Base-by-base conservation (phyloP, 1,140 invertebrate genomes). In the Atta texana region DNA sequence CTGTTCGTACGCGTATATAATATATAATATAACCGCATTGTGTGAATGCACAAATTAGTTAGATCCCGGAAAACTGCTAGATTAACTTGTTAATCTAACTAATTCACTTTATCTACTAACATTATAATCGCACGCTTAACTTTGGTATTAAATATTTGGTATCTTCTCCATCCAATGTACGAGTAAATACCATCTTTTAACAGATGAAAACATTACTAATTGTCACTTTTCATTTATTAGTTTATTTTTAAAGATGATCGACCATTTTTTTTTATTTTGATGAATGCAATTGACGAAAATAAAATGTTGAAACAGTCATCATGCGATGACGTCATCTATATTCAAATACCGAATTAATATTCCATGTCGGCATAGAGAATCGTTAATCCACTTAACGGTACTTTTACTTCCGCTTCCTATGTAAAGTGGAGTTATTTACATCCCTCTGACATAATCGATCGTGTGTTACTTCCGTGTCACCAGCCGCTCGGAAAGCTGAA, bases 401-500 rank as follows among this genome's bases (percentile, higher is more conserved):
- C 64, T 81, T 89, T 59, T 89, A 86, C 85, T 82, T 74, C 61
- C 63, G 39, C 34, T 64, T 53, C 63, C 82, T 59, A 86, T 44
- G 77, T 61, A 84, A 78, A 90, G 89, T 75, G 12, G 64, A 86
- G 89, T 86, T 91, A 91, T 88, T 91, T 91, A 91, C 81, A 88
- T 90, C 81, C 82, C 28, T 63, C 55, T 81, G 31, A 69, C 57
- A 80, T 88, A 84, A 91, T 91, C 89, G 89, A 91, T 91, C 89
- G 89, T 61, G 72, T 59, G 87, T 90, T 90, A 90, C 82, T 91
- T 91, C 77, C 89, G 77, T 90, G 89, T 90, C 89, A 89, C 81
- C 59, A 63, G 10, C 76, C 24, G 53, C 87, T 82, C 55, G 89
- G 76, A 78, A 86, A 85, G 71, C 75, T 80, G 75, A 61, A 71